These are phyloP conservation scores for Drosophila bocki DNA, from an alignment of 1,140 invertebrate species.

Conservation along the genomic window DNA sequence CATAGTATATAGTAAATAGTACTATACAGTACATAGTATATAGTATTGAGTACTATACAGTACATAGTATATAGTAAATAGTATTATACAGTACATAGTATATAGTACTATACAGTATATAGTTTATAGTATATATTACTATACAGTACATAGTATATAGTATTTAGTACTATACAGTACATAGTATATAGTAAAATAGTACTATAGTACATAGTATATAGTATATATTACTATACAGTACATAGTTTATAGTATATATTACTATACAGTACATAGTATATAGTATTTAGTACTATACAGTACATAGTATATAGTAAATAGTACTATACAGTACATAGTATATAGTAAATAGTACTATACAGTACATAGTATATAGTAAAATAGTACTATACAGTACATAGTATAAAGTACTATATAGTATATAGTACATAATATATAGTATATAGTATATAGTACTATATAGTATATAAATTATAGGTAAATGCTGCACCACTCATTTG, in stretches of 20 bases:
- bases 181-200: slow-evolving; percentile 1
- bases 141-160: not conserved
- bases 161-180: not conserved
- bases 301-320: not conserved
- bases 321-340: not conserved
- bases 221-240: not conserved
- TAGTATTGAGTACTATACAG: not conserved
- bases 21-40: not conserved
- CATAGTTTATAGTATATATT: not conserved
- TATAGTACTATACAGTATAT: not conserved
- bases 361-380: not conserved
- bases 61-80: not conserved
- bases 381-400: not conserved
- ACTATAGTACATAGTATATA: too few relatives aligned
- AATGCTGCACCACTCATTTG: slow-evolving; percentile 9
- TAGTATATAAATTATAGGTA: not conserved
- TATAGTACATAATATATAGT: not conserved
- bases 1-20: not conserved
- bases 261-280: not conserved
- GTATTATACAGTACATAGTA: not conserved
- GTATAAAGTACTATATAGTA: not conserved
- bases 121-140: not conserved
- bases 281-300: not conserved
- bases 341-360: too few relatives aligned
- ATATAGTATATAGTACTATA: not conserved